phyloP scores from a whole-genome alignment of 2,888 invertebrate species.

The Beris morrisii region DNA sequence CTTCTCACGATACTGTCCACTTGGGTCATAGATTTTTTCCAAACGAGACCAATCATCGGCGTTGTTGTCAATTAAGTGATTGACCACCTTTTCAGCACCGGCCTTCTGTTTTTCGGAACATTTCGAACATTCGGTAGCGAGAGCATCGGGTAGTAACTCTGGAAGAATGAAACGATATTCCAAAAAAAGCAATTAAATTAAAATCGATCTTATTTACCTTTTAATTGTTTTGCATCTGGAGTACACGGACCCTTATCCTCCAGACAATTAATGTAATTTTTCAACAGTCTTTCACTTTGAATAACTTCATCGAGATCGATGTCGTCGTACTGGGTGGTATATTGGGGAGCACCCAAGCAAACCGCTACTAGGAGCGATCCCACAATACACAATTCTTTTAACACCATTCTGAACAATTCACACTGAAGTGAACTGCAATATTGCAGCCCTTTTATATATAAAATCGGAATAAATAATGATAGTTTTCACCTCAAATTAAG shows the following conservation, averaged over 20 bases:
- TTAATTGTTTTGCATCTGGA: slow-evolving; percentile 69
- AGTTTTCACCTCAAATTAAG: too few species aligned
- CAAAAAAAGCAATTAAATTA: slow-evolving; percentile 44
- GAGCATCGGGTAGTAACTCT: slow-evolving; percentile 73
- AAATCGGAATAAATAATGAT: too few species aligned
- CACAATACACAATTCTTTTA: not conserved
- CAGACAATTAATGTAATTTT: slow-evolving; percentile 68
- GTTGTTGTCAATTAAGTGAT: slow-evolving; percentile 56
- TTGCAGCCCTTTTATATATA: too few species aligned
- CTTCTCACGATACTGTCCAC: slow-evolving; percentile 63
- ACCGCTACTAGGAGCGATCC: not conserved
- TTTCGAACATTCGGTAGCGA: slow-evolving; percentile 67
- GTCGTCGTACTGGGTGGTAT: slow-evolving; percentile 70
- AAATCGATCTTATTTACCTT: slow-evolving; percentile 58
- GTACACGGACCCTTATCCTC: slow-evolving; percentile 67
- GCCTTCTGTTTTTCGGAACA: slow-evolving; percentile 67
- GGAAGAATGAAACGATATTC: slow-evolving; percentile 35
- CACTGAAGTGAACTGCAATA: too few species aligned
- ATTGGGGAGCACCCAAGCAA: slow-evolving; percentile 46
- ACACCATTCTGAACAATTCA: not conserved
- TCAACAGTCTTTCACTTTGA: slow-evolving; percentile 64
- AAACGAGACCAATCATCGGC: slow-evolving; percentile 62
- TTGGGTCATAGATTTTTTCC: slow-evolving; percentile 64
- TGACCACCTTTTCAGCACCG: slow-evolving; percentile 67
- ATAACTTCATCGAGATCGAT: slow-evolving; percentile 69